These are phyloP conservation scores for Sarcophaga carnaria DNA, from an alignment of 2,888 invertebrate species.

Conservation along the genomic window DNA sequence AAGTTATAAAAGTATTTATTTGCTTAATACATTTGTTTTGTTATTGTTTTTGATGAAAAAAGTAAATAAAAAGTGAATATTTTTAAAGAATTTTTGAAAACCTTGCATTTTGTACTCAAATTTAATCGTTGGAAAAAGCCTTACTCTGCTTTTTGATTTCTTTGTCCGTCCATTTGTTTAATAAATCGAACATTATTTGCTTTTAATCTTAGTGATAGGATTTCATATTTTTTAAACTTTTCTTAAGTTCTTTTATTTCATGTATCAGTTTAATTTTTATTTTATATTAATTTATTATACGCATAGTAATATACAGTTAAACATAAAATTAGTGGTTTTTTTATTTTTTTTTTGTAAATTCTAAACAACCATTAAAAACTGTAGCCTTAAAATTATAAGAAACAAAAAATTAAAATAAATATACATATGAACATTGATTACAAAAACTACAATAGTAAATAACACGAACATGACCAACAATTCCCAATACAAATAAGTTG, in stretches of 20 bases:
- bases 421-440: neutral
- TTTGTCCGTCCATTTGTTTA: too few relatives aligned
- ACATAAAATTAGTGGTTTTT: conserved; percentile 39
- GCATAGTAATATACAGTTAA: conserved; percentile 53
- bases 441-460: neutral
- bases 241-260: conserved; percentile 37
- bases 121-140: too few relatives aligned
- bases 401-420: neutral
- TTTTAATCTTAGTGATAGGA: too few relatives aligned
- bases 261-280: conserved; percentile 24
- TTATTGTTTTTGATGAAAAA: neutral
- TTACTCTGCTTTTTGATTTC: too few relatives aligned
- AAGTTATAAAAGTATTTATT: conserved; percentile 85
- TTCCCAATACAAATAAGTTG: too few relatives aligned
- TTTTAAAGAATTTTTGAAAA: too few relatives aligned
- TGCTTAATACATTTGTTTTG: neutral
- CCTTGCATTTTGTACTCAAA: too few relatives aligned
- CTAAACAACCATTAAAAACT: conserved; percentile 55
- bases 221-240: conserved; percentile 17
- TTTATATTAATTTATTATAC: conserved; percentile 4
- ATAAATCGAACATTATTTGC: too few relatives aligned
- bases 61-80: neutral
- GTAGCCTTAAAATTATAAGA: conserved; percentile 41
- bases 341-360: conserved; percentile 33
- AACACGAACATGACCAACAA: too few relatives aligned